phyloP scores from a whole-genome alignment of 1,140 invertebrate genomes.

The Anastrepha obliqua region DNA sequence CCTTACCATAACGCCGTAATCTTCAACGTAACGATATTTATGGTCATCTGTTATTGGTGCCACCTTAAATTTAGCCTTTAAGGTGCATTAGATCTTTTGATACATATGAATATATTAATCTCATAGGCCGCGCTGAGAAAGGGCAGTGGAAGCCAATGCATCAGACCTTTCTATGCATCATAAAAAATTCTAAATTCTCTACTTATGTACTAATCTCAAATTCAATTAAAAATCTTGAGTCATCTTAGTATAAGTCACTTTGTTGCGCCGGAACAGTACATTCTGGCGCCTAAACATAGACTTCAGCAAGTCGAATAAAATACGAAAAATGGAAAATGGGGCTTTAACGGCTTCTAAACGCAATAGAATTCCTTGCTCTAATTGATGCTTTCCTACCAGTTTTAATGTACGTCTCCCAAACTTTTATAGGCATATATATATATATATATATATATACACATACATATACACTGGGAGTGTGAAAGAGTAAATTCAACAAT shows the following conservation, averaged over 20 bases:
- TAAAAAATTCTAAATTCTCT: background rate
- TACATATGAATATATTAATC: too few species aligned
- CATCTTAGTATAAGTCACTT: background rate
- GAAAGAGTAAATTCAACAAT: background rate
- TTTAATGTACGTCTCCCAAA: background rate
- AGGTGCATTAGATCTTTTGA: too few species aligned
- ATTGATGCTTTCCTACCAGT: background rate
- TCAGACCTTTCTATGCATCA: background rate
- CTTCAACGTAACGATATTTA: too few species aligned
- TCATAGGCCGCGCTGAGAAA: background rate
- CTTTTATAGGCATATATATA: background rate
- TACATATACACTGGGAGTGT: too few species aligned
- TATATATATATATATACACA: too few species aligned
- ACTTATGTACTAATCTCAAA: background rate
- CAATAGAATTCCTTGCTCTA: background rate
- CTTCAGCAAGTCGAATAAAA: background rate
- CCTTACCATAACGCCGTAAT: too few species aligned
- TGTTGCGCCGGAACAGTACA: background rate
- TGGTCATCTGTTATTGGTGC: too few species aligned
- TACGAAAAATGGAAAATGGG: too few species aligned
- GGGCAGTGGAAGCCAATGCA: background rate
- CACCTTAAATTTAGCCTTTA: too few species aligned
- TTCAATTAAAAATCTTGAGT: conserved; percentile 9
- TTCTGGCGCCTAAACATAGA: background rate
- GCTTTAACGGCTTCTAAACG: background rate